Percentiles rank a stretch among this genome's conserved stretches.
Conservation (phyloP, 2,113 vertebrate species). For the Tauraco erythrolophus region DNA sequence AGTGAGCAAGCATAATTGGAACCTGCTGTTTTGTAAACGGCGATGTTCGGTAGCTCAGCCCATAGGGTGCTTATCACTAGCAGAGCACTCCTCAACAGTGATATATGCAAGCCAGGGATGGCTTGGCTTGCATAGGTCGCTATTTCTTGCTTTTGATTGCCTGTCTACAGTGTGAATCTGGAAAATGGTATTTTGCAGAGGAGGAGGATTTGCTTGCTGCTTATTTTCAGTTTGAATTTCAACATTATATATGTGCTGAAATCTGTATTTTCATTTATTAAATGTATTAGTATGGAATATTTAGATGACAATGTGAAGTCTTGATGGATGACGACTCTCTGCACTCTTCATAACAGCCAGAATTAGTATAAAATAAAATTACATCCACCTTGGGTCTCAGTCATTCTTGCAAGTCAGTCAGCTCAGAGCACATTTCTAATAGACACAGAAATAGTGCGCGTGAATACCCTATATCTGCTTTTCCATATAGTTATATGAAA, state of each 20-base stretch:
- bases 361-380: not conserved
- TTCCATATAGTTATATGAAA: not conserved
- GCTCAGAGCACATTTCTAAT: not conserved
- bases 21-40: not conserved
- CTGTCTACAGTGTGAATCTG: accelerated
- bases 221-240: not conserved
- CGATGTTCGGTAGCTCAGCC: not conserved
- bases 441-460: not conserved
- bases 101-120: not conserved
- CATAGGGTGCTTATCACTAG: not conserved
- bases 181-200: not conserved
- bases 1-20: not conserved
- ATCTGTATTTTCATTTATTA: not conserved
- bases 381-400: not conserved
- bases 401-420: not conserved
- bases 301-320: not conserved
- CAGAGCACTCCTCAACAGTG: not conserved
- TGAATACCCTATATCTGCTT: not conserved
- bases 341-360: not conserved
- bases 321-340: not conserved
- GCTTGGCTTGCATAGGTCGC: not conserved
- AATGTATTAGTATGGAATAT: not conserved
- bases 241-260: not conserved
- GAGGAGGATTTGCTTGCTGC: not conserved
- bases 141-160: not conserved